phyloP scores from a whole-genome alignment of 2,888 invertebrate species.

The Pseudococcus jackbeardsleyi region DNA sequence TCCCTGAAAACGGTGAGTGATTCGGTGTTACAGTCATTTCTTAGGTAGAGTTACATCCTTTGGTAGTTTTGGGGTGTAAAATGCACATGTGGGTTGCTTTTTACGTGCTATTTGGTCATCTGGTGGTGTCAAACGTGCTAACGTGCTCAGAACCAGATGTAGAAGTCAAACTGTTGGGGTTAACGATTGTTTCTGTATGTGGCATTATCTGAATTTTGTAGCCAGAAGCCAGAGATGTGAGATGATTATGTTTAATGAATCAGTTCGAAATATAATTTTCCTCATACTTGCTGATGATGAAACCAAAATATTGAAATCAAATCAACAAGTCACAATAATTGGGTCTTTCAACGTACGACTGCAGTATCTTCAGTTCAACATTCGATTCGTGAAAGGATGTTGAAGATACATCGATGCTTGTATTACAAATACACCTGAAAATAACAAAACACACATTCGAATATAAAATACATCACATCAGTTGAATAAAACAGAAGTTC shows the following conservation, averaged over 20 bases:
- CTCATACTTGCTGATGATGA: background rate
- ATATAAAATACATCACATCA: background rate
- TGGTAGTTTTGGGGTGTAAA: no score
- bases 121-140: no score
- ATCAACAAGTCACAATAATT: no score
- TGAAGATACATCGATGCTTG: background rate
- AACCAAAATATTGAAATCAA: background rate
- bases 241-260: background rate
- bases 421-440: background rate
- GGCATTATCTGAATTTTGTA: no score
- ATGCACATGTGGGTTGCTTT: no score
- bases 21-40: background rate
- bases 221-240: no score
- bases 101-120: no score
- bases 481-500: background rate
- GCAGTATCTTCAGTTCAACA: background rate
- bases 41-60: background rate
- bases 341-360: background rate
- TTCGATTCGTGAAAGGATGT: background rate
- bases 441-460: background rate
- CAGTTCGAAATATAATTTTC: background rate
- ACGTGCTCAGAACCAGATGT: no score
- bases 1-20: slow-evolving; percentile 12
- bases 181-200: no score
- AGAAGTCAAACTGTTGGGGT: no score